Percentiles rank a stretch among this genome's conserved stretches.
Evolutionary conservation across 2,113 vertebrate species (phyloP).

Genomic region (Dascyllus trimaculatus): DNA sequence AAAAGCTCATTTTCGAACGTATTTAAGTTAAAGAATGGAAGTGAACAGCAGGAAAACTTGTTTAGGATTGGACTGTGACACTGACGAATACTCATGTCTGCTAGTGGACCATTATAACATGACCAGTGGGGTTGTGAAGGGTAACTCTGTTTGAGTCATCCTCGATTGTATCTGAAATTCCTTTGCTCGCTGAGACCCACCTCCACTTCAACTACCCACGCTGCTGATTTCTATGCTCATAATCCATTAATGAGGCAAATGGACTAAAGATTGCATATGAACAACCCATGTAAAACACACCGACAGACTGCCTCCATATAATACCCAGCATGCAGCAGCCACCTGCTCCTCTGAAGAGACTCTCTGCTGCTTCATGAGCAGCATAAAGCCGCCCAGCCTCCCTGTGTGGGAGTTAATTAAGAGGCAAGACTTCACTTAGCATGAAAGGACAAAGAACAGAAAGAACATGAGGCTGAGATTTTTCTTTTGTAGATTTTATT

Average conservation of each 20-base stretch:
- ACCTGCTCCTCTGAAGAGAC: conserved; percentile 39
- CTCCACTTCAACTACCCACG: conserved; percentile 21
- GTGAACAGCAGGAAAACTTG: no score
- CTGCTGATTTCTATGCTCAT: conserved; percentile 24
- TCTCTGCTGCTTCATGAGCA: background rate
- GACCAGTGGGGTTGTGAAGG: no score
- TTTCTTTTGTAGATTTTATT: background rate
- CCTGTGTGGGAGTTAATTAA: conserved; percentile 35
- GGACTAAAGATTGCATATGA: conserved; percentile 30
- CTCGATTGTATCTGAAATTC: no score
- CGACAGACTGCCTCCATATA: conserved; percentile 18
- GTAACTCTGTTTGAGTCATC: no score
- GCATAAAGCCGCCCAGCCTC: background rate
- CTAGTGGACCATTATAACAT: no score
- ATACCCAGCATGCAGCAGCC: conserved; percentile 11
- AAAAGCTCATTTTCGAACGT: no score
- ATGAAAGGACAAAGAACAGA: background rate
- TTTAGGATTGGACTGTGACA: no score
- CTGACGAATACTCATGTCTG: no score
- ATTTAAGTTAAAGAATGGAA: no score
- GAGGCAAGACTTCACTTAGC: conserved; percentile 1
- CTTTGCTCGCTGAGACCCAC: background rate
- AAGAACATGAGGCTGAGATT: background rate
- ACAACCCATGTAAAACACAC: conserved; percentile 32
- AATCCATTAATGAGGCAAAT: conserved; percentile 35